phyloP scores from a whole-genome alignment of 2,113 vertebrate species.

The Oryzias curvinotus region DNA sequence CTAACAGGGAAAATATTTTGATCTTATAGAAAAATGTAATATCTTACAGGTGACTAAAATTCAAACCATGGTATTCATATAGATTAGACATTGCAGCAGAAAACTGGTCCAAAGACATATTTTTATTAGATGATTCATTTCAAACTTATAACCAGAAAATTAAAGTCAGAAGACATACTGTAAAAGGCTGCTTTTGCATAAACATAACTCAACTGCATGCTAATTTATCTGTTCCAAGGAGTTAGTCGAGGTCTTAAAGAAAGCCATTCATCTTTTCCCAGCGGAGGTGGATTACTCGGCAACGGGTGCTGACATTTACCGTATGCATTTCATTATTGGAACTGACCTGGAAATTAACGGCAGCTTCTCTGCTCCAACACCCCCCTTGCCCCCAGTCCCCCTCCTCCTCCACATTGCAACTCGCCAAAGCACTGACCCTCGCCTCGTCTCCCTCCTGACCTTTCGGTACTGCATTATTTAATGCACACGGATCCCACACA shows the following conservation, averaged over 20 bases:
- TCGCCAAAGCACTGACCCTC: constrained; percentile 68
- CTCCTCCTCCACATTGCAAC: constrained; percentile 25
- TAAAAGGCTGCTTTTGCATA: constrained; percentile 28
- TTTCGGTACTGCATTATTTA: constrained; percentile 82
- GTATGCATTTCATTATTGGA: constrained; percentile 83
- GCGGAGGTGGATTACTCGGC: constrained; percentile 73
- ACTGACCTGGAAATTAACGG: constrained; percentile 82
- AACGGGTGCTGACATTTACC: constrained; percentile 79
- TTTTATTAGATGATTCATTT: constrained; percentile 2
- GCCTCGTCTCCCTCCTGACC: constrained; percentile 73
- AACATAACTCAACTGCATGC: constrained; percentile 42
- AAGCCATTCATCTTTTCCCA: constrained; percentile 80
- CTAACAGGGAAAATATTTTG: no score
- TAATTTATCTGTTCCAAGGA: constrained; percentile 46
- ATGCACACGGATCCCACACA: constrained; percentile 78
- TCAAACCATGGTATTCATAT: no score
- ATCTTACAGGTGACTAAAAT: no score
- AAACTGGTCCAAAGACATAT: not conserved
- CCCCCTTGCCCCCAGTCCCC: constrained; percentile 19
- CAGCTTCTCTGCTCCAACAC: constrained; percentile 52
- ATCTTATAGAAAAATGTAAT: no score
- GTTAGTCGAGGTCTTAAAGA: constrained; percentile 65
- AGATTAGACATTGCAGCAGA: not conserved
- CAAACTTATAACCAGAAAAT: constrained; percentile 17
- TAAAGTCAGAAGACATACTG: constrained; percentile 9